phyloP scores from a whole-genome alignment of 2,888 invertebrate genomes.

The Clepsis dumicolana region DNA sequence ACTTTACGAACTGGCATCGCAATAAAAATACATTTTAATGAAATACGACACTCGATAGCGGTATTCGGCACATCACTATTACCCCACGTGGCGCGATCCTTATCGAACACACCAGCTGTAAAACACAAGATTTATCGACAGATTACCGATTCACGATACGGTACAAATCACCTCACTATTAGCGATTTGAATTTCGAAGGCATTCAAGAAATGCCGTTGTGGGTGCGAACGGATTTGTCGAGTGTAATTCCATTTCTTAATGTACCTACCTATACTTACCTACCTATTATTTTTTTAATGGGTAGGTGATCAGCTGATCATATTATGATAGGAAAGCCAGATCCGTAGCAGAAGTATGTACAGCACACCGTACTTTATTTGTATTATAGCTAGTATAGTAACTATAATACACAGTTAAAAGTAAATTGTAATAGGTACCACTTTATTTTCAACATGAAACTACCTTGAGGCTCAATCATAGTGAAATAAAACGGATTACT shows the following conservation, averaged over 20 bases:
- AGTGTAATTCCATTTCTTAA: constrained; percentile 19
- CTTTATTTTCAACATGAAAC: too few relatives aligned
- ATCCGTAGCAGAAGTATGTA: too few relatives aligned
- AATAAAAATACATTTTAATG: constrained; percentile 43
- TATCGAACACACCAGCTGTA: constrained; percentile 82
- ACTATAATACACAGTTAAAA: too few relatives aligned
- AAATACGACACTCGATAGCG: constrained; percentile 46
- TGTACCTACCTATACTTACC: neutral
- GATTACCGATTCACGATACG: constrained; percentile 74
- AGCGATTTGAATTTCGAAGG: constrained; percentile 62
- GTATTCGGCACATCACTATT: constrained; percentile 49
- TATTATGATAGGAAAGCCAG: too few relatives aligned
- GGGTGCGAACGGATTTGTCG: constrained; percentile 39
- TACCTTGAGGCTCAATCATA: too few relatives aligned
- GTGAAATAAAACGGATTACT: too few relatives aligned
- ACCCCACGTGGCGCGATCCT: constrained; percentile 84
- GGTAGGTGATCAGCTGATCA: neutral
- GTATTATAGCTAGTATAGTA: too few relatives aligned
- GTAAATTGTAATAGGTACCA: too few relatives aligned
- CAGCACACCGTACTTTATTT: too few relatives aligned
- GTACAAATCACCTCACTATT: constrained; percentile 83
- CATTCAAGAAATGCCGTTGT: constrained; percentile 51
- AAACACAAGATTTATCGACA: constrained; percentile 85
- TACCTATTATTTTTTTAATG: neutral
- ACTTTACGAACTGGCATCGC: constrained; percentile 39